phyloP scores from a whole-genome alignment of 2,113 vertebrate species.

The Strix aluco region DNA sequence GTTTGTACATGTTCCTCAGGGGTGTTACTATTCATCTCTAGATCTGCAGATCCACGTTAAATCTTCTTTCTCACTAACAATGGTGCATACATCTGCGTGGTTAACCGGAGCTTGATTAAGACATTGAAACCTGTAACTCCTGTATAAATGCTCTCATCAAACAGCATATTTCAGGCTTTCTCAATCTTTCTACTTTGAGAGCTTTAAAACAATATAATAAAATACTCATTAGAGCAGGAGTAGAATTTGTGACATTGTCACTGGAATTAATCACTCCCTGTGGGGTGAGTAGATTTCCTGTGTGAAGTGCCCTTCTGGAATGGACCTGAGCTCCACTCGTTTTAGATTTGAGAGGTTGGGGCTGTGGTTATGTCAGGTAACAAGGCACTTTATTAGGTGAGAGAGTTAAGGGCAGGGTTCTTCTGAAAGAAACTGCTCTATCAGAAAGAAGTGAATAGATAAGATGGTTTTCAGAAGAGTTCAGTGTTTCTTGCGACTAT shows the following conservation, averaged over 20 bases:
- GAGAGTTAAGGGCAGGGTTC: not conserved
- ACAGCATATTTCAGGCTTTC: not conserved
- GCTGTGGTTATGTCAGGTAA: not conserved
- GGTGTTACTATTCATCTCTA: not conserved
- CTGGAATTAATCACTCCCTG: not conserved
- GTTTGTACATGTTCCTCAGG: not conserved
- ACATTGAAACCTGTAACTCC: not conserved
- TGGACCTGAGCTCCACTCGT: rapidly evolving
- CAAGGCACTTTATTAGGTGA: not conserved
- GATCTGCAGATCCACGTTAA: not conserved
- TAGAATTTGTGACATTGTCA: not conserved
- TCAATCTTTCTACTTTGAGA: not conserved
- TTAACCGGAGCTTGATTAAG: not conserved
- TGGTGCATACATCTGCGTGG: not conserved
- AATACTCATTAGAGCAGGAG: not conserved
- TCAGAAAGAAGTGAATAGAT: not conserved
- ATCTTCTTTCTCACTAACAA: not conserved
- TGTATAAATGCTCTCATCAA: not conserved
- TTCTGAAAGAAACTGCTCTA: not conserved
- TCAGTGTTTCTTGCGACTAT: not conserved
- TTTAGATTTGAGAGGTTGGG: not conserved
- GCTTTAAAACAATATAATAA: not conserved
- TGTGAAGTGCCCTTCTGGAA: not conserved
- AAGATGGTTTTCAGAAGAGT: not conserved
- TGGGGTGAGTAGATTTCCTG: not conserved